phyloP scores from a whole-genome alignment of 2,113 vertebrate species.

The Physeter macrocephalus region DNA sequence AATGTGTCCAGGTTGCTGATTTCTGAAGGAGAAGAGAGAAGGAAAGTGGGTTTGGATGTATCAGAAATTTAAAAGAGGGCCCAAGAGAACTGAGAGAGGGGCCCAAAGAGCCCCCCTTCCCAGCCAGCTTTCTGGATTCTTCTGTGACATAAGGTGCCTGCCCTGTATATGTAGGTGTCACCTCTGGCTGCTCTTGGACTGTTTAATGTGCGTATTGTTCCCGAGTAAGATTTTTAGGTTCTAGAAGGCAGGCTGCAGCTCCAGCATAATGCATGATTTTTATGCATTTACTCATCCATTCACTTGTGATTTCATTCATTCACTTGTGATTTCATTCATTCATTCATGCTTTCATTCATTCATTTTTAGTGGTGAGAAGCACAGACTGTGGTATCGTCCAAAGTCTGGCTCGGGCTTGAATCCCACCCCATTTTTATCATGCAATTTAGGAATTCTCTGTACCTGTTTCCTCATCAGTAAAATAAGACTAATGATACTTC shows the following conservation, averaged over 20 bases:
- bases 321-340: not conserved
- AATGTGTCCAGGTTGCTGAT: not conserved
- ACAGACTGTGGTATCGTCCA: rapidly evolving
- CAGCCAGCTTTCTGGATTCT: not conserved
- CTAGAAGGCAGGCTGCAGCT: not conserved
- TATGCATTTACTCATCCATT: not conserved
- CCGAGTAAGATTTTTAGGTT: not conserved
- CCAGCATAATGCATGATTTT: not conserved
- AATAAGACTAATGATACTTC: not conserved
- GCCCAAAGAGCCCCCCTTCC: not conserved
- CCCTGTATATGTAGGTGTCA: rapidly evolving
- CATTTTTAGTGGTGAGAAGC: not conserved
- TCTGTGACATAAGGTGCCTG: not conserved
- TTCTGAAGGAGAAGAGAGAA: not conserved
- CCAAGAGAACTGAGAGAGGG: not conserved
- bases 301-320: not conserved
- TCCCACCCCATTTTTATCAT: not conserved
- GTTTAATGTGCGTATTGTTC: rapidly evolving
- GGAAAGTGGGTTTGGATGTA: not conserved
- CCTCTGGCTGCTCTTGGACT: not conserved
- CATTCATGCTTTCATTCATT: not conserved
- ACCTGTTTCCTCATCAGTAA: not conserved
- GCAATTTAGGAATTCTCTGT: not conserved
- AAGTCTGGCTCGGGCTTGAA: not conserved
- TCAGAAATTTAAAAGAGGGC: not conserved